Percentiles rank a stretch among this genome's conserved stretches.
These are phyloP conservation scores for Xiphorhynchus elegans DNA, from an alignment of 2,113 vertebrate genomes.

Conservation along the genomic window DNA sequence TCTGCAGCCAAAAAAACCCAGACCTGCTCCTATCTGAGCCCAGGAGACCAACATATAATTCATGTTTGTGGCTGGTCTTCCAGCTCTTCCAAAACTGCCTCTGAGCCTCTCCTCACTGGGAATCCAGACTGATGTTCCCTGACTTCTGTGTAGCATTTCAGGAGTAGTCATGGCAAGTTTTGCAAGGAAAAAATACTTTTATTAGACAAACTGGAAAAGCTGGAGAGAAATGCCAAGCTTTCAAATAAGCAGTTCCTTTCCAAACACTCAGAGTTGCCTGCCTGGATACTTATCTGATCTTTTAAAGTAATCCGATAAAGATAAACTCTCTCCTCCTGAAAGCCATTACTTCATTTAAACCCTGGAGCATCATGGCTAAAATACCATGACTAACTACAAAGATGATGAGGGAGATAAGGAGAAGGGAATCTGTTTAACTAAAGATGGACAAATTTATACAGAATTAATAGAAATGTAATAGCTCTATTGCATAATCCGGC, in stretches of 20 bases:
- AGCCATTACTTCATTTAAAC: not conserved
- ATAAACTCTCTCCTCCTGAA: slow-evolving; percentile 15
- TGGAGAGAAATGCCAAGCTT: not conserved
- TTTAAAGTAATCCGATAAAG: not conserved
- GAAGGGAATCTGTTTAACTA: not conserved
- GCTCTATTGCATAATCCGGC: not conserved
- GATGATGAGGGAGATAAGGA: not conserved
- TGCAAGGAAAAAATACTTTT: not conserved
- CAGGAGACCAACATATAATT: not conserved
- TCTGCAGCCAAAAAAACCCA: not conserved
- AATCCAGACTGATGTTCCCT: not conserved
- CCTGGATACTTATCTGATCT: slow-evolving; percentile 22
- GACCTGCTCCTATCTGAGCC: not conserved
- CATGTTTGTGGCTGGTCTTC: not conserved
- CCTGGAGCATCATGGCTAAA: not conserved
- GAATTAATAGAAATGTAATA: not conserved
- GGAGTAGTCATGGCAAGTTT: not conserved
- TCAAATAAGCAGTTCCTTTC: not conserved
- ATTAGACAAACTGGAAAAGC: not conserved
- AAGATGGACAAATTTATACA: not conserved
- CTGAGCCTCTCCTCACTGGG: not conserved
- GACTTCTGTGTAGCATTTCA: not conserved
- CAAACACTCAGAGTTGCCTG: not conserved
- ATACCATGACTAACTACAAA: not conserved
- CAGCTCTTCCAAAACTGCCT: not conserved